Evolutionary conservation across 2,113 vertebrate species (phyloP).

Genomic region (Rhabdomys dilectus): DNA sequence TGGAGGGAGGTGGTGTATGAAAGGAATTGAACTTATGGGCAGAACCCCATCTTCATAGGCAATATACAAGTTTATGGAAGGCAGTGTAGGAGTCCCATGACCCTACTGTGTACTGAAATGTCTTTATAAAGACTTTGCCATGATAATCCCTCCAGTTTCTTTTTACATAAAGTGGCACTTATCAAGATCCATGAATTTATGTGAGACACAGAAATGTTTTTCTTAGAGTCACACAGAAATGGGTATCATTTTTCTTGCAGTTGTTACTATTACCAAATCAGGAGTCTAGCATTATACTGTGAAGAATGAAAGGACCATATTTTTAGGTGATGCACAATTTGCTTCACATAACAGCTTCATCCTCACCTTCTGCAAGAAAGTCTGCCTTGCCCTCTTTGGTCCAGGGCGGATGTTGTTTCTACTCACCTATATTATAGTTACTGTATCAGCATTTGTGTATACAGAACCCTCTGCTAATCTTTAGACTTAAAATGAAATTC

Average conservation of each 20-base stretch:
- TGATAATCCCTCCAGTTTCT: neutral
- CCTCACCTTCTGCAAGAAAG: constrained; percentile 2
- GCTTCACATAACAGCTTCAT: neutral
- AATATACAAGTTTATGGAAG: neutral
- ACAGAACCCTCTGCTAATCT: neutral
- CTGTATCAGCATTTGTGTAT: neutral
- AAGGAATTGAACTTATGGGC: neutral
- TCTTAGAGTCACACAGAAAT: constrained; percentile 8
- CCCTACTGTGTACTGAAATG: neutral
- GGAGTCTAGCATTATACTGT: neutral
- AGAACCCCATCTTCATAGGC: neutral
- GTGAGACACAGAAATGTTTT: constrained; percentile 1
- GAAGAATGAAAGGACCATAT: neutral
- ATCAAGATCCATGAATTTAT: neutral
- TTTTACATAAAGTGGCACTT: neutral
- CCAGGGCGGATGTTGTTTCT: neutral
- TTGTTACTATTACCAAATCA: neutral
- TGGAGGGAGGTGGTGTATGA: neutral
- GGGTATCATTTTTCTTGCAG: neutral
- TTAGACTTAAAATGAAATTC: constrained; percentile 30
- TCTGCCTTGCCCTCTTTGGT: neutral
- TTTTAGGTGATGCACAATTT: neutral
- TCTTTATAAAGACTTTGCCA: neutral
- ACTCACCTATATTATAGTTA: neutral
- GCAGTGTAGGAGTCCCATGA: neutral